Evolutionary conservation across 2,888 invertebrate species (phyloP).

Genomic region (Halictus quadricinctus): DNA sequence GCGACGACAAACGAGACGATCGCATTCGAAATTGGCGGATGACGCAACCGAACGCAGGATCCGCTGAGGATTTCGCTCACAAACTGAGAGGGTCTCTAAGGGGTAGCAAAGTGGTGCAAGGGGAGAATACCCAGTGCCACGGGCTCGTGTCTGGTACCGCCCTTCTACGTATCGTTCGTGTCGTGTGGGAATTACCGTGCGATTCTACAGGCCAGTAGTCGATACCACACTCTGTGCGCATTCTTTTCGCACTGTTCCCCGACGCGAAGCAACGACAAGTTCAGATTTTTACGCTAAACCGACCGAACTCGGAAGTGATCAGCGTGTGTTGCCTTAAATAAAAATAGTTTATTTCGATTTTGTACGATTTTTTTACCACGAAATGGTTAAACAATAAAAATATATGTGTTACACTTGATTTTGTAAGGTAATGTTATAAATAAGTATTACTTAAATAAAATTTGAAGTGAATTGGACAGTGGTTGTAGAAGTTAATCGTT

Average conservation of each 20-base stretch:
- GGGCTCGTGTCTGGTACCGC: slow-evolving; percentile 78
- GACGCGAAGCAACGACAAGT: neutral
- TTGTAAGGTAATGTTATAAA: no score
- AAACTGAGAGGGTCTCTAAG: slow-evolving; percentile 33
- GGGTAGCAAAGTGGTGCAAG: slow-evolving; percentile 47
- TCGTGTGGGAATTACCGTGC: slow-evolving; percentile 67
- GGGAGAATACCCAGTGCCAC: slow-evolving; percentile 56
- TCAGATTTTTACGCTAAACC: neutral
- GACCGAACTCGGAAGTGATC: neutral
- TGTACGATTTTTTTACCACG: neutral
- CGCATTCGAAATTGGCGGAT: slow-evolving; percentile 22
- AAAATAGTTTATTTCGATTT: neutral
- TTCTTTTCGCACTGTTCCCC: slow-evolving; percentile 13
- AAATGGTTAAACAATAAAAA: no score
- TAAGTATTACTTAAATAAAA: no score
- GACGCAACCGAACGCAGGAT: slow-evolving; percentile 20
- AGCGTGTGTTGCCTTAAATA: neutral
- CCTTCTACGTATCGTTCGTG: slow-evolving; percentile 68
- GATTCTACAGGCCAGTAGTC: slow-evolving; percentile 57
- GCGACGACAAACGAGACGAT: neutral
- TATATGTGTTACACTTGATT: no score
- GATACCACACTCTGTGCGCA: slow-evolving; percentile 39
- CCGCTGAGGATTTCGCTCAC: slow-evolving; percentile 21
- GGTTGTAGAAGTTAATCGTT: no score
- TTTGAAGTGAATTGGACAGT: no score